phyloP scores from a whole-genome alignment of 2,797 vertebrate genomes.

The Neomorphus geoffroyi region DNA sequence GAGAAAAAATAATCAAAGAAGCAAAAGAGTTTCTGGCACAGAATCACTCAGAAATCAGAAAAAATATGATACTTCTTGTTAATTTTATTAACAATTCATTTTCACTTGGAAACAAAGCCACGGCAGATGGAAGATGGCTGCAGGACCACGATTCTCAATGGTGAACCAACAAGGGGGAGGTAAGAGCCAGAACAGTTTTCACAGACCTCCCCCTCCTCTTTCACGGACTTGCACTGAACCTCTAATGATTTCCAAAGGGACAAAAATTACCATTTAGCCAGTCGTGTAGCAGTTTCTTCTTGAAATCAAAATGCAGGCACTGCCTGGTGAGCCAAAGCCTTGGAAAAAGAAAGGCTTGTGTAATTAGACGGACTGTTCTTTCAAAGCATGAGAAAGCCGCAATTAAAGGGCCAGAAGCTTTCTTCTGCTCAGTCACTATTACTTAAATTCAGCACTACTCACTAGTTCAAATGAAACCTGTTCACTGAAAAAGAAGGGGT shows the following conservation, averaged over 20 bases:
- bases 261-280: background rate
- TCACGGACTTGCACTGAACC: background rate
- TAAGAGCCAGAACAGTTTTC: background rate
- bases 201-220: background rate
- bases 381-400: background rate
- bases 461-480: background rate
- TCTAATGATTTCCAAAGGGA: constrained; percentile 1
- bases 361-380: background rate
- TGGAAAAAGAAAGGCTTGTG: background rate
- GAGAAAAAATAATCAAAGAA: background rate
- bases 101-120: background rate
- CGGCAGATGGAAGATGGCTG: background rate
- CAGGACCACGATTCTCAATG: background rate
- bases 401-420: background rate
- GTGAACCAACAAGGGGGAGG: background rate
- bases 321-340: background rate
- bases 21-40: background rate
- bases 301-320: background rate
- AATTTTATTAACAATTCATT: background rate
- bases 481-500: background rate
- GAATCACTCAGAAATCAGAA: background rate
- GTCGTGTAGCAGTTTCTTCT: background rate
- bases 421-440: background rate
- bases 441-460: background rate
- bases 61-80: background rate